phyloP scores from a whole-genome alignment of 2,113 vertebrate genomes.

The Chascanopsetta lugubris region DNA sequence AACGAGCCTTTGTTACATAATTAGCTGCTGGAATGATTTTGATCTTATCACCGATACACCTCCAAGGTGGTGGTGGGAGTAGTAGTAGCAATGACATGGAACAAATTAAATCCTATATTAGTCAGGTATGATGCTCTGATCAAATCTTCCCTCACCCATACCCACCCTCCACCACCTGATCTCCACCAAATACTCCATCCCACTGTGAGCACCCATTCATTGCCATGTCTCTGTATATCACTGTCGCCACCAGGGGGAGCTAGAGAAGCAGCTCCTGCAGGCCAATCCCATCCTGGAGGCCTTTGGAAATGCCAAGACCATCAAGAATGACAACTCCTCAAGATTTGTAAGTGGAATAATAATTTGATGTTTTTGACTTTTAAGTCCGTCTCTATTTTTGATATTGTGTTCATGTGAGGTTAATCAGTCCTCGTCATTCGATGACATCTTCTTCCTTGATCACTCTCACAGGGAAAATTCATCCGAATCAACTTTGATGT shows the following conservation, averaged over 20 bases:
- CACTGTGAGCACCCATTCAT: neutral
- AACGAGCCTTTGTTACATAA: constrained; percentile 10
- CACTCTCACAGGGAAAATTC: constrained; percentile 91
- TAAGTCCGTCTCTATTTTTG: neutral
- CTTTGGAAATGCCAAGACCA: constrained; percentile 97
- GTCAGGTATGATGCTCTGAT: constrained; percentile 9
- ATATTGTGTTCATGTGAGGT: neutral
- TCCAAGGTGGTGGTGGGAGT: no score
- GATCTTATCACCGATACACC: no score
- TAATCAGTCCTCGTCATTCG: neutral
- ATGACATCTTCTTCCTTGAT: neutral
- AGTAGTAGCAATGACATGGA: no score
- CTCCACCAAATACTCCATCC: neutral
- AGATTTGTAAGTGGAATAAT: constrained; percentile 97
- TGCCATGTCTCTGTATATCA: constrained; percentile 30
- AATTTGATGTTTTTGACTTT: constrained; percentile 34
- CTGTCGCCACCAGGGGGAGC: constrained; percentile 86
- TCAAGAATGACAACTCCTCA: constrained; percentile 99
- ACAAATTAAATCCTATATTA: neutral
- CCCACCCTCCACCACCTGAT: constrained; percentile 5
- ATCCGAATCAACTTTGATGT: constrained; percentile 98
- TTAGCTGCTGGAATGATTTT: no score
- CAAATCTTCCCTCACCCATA: neutral
- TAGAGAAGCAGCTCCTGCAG: constrained; percentile 96
- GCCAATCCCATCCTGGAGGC: constrained; percentile 97